Evolutionary conservation across 2,797 vertebrate species (phyloP).

Genomic region (Sylvia borin): DNA sequence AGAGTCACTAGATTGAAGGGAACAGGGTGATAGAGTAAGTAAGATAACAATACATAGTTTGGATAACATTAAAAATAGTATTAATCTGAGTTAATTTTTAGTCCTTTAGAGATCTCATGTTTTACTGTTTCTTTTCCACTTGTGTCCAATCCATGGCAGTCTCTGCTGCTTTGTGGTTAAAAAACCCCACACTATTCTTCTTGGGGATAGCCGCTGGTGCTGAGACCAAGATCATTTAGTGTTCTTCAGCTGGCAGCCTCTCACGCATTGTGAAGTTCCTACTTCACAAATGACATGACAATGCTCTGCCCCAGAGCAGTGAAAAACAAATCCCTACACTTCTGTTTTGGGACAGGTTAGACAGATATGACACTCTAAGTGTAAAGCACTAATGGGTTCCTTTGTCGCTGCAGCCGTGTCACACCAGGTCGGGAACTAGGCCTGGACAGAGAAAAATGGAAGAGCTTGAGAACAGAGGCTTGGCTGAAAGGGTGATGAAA

Average conservation of each 20-base stretch:
- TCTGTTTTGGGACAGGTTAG: not conserved
- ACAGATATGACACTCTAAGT: not conserved
- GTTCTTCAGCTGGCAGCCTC: not conserved
- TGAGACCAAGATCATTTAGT: not conserved
- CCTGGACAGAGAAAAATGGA: not conserved
- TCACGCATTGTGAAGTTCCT: not conserved
- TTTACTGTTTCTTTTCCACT: not conserved
- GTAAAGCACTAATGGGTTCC: not conserved
- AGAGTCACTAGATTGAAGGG: not conserved
- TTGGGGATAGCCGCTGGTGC: not conserved
- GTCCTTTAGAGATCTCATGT: not conserved
- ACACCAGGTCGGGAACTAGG: not conserved
- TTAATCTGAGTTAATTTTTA: not conserved
- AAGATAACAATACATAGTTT: not conserved
- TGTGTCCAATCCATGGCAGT: not conserved
- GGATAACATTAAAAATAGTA: not conserved
- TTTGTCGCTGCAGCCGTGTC: not conserved
- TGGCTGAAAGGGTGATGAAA: not conserved
- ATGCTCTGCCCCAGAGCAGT: not conserved
- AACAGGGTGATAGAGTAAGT: not conserved
- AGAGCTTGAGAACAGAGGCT: not conserved
- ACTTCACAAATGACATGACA: not conserved
- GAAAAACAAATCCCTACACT: not conserved
- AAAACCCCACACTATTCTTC: fast-evolving
- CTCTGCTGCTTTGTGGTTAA: not conserved